Base-by-base conservation (phyloP, 2,797 vertebrate genomes). In the Peromyscus attwateri region DNA sequence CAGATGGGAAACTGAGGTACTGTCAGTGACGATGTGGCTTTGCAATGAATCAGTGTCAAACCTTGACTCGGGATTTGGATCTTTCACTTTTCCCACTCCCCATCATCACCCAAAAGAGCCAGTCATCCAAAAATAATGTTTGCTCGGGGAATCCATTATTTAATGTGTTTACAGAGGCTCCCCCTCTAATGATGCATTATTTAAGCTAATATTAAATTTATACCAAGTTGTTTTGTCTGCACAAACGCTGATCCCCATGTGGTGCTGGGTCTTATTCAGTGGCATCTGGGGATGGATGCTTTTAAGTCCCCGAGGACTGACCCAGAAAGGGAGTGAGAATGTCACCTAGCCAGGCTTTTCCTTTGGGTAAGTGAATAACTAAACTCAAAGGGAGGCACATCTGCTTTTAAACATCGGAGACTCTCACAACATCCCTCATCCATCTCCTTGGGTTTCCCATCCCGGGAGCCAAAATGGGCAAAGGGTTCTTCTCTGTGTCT, bases 121-220 rank as follows among this genome's bases (percentile, higher is more conserved):
- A 82, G 81, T 70, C 94, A 88, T 89, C 94, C 95, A 87, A 92
- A 97, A 95, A 71, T 79, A 84, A 84, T 77, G 92, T 97, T 95
- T 96, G 90, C 93, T 93, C n/a, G 87, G 92, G 93, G 84, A 95
- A 96, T 97, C 73, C 87, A 97, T 97, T 96, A 96, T 94, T 95
- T 95, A 93, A 94, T 93, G 43, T 95, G 81, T 97, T 97, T 97
- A 94, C 94, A 77, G 90, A 98, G 92, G 71, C 77, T 96, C 81
- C 31, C 95, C 97, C 97, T 76, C 91, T 95, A 93, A 96, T 96
- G 62, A 96, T 96, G 93, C 94, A 94, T 97, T 97, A 96, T 97
- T 97, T 96, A 97, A 98, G 95, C 90, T 95, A 96, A 97, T 96
- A 96, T 97, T 94, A 97, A 97, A 97, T 96, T 94, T 94, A 95